These are phyloP conservation scores for Cossypha polioptera DNA, from an alignment of 2,797 vertebrate species.

Conservation along the genomic window DNA sequence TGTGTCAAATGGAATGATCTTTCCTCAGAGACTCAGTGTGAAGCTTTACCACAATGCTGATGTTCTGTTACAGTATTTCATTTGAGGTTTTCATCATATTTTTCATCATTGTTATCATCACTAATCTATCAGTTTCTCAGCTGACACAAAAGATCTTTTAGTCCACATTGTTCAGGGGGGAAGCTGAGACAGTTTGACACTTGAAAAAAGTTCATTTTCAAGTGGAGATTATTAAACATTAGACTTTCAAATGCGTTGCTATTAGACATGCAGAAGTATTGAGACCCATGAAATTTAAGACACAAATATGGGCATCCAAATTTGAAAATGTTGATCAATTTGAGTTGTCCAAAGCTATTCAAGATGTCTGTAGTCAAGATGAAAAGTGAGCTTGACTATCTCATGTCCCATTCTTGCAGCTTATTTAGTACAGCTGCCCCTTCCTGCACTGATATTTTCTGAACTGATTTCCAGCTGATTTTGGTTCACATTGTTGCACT, in stretches of 20 bases:
- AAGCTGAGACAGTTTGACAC: not conserved
- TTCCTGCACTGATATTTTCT: not conserved
- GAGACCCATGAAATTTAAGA: not conserved
- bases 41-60: not conserved
- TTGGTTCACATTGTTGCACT: not conserved
- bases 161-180: not conserved
- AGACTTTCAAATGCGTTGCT: not conserved
- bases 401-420: not conserved
- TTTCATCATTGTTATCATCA: not conserved
- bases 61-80: not conserved
- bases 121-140: not conserved
- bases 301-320: not conserved
- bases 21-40: not conserved
- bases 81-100: not conserved
- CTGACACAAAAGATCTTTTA: not conserved
- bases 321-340: not conserved
- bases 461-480: not conserved
- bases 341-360: not conserved
- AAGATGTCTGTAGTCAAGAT: not conserved
- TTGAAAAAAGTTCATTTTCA: not conserved
- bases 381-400: not conserved
- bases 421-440: not conserved
- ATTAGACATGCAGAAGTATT: not conserved
- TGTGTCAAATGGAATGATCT: not conserved
- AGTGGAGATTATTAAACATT: not conserved